A percentile compares a stretch with the other conserved stretches of the same genome.
Conservation (phyloP, 2,797 vertebrate species). For the Falco concolor region DNA sequence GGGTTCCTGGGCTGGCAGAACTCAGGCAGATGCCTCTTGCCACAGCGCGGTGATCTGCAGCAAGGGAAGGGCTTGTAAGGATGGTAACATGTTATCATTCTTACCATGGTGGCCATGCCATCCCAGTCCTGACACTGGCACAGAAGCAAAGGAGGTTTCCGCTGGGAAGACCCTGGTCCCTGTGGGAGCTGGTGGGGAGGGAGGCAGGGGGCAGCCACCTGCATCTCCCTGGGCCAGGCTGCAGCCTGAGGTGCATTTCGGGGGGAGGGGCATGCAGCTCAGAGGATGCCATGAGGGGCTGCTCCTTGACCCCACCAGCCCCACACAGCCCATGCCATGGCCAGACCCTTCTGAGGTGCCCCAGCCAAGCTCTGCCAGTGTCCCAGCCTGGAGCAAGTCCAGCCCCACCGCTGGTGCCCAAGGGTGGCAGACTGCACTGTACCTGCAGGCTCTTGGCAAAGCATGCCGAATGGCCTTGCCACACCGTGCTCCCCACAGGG, state of each 20-base stretch:
- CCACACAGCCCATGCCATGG: accelerated
- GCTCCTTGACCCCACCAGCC: neutral
- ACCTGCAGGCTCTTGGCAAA: neutral
- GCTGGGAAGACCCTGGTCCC: neutral
- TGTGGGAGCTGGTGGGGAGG: neutral
- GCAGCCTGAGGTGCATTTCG: neutral
- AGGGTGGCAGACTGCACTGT: neutral
- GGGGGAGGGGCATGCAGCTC: neutral
- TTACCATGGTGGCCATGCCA: accelerated
- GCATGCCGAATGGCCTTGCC: too few species aligned
- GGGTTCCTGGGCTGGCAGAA: neutral
- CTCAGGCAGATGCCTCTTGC: neutral
- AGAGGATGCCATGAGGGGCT: too few species aligned
- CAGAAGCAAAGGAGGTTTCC: neutral
- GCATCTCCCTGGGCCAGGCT: too few species aligned
- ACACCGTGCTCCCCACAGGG: neutral
- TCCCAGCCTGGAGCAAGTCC: too few species aligned
- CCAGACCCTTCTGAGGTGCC: neutral
- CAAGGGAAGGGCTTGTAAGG: neutral
- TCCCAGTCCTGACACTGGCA: neutral
- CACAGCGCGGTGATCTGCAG: neutral
- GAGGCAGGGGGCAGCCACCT: neutral
- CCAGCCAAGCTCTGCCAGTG: neutral
- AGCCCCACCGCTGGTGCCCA: too few species aligned
- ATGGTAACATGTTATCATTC: too few species aligned